Conservation (phyloP, 2,797 vertebrate species). For the Anisognathus igniventris region DNA sequence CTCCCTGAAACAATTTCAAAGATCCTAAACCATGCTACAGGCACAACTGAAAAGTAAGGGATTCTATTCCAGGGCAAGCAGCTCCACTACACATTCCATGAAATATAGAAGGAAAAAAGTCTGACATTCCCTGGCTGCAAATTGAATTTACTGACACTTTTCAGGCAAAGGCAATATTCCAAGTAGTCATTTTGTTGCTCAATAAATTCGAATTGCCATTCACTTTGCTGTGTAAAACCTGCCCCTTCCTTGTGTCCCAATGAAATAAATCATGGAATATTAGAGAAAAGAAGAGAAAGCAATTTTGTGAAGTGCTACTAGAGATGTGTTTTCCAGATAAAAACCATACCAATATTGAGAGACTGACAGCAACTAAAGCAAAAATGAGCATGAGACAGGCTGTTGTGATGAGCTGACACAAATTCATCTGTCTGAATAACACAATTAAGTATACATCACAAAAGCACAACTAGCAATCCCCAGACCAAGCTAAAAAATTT, state of each 20-base stretch:
- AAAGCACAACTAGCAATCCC: background rate
- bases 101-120: background rate
- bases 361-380: background rate
- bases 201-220: background rate
- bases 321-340: background rate
- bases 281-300: background rate
- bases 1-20: background rate
- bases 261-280: slow-evolving; percentile 3
- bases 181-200: background rate
- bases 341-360: background rate
- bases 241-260: background rate
- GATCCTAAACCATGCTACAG: background rate
- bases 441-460: slow-evolving; percentile 18
- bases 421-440: slow-evolving; percentile 5
- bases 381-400: background rate
- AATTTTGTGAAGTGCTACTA: slow-evolving; percentile 1
- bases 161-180: background rate
- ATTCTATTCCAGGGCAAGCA: background rate
- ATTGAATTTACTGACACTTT: background rate
- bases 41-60: background rate
- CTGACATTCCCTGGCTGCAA: slow-evolving; percentile 9
- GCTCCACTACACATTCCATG: accelerated
- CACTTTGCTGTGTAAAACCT: background rate
- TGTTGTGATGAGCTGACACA: background rate
- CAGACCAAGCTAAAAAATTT: background rate